Evolutionary conservation across 2,113 vertebrate species (phyloP).

Genomic region (Callospermophilus lateralis): DNA sequence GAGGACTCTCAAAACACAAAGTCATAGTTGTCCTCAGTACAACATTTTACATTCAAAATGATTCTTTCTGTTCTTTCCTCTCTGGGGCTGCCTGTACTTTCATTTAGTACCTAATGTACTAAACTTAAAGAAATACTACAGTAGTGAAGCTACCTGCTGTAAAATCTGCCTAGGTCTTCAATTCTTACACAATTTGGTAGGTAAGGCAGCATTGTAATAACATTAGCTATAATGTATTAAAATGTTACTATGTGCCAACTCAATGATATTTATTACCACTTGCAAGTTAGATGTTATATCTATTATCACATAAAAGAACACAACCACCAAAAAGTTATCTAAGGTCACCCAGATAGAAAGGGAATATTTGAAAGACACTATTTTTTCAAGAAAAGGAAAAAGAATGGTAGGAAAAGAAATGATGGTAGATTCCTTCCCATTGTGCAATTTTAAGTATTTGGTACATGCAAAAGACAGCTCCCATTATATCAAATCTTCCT

Average conservation of each 20-base stretch:
- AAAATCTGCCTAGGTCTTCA: constrained; percentile 3
- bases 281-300: neutral
- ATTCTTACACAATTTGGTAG: neutral
- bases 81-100: neutral
- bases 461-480: neutral
- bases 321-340: neutral
- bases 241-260: neutral
- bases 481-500: rapidly evolving
- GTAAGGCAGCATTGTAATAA: neutral
- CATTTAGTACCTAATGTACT: neutral
- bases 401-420: neutral
- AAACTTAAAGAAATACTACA: neutral
- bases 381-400: constrained; percentile 9
- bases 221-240: neutral
- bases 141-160: neutral
- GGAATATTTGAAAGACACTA: neutral
- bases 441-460: neutral
- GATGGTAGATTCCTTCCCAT: neutral
- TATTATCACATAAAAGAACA: neutral
- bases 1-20: neutral
- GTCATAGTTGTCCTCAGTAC: neutral
- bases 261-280: neutral
- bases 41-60: neutral
- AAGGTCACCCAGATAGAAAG: neutral
- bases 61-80: neutral